Conservation (phyloP, 2,113 vertebrate genomes). For the Misgurnus mizolepis region DNA sequence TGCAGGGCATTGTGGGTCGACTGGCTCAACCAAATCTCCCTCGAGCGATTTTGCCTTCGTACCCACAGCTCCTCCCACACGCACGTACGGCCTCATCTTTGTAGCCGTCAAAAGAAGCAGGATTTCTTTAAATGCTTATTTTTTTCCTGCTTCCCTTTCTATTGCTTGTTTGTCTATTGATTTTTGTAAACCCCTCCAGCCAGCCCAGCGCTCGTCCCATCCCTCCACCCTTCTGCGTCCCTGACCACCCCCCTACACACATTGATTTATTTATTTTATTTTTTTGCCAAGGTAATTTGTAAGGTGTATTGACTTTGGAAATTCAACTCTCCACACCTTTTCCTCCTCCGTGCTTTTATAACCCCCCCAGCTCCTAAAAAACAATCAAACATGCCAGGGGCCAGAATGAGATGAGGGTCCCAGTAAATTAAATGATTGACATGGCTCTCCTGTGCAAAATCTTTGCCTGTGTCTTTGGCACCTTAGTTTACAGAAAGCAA, state of each 20-base stretch:
- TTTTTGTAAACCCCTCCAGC: conserved; percentile 64
- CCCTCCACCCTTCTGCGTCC: conserved; percentile 52
- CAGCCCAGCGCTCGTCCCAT: conserved; percentile 23
- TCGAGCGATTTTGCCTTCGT: conserved; percentile 64
- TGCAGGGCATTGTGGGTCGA: conserved; percentile 73
- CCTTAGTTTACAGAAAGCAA: too few species aligned
- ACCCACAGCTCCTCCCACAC: conserved; percentile 21
- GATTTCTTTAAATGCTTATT: conserved; percentile 75
- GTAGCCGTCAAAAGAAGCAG: conserved; percentile 53
- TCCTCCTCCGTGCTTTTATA: conserved; percentile 60
- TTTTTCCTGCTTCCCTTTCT: conserved; percentile 62
- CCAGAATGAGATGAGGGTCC: conserved; percentile 81
- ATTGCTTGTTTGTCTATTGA: conserved; percentile 76
- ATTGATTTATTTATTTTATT: conserved; percentile 74
- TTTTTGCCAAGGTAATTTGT: conserved; percentile 92
- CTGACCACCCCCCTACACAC: conserved; percentile 16
- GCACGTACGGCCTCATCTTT: conserved; percentile 13
- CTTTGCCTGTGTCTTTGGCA: conserved; percentile 72
- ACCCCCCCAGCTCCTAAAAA: background rate
- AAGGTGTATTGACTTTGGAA: conserved; percentile 93
- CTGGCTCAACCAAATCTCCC: conserved; percentile 59
- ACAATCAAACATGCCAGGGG: conserved; percentile 50
- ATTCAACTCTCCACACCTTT: conserved; percentile 75
- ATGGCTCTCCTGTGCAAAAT: conserved; percentile 83
- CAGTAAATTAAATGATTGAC: conserved; percentile 88